These are phyloP conservation scores for Harpagus bidentatus DNA, from an alignment of 2,113 vertebrate genomes.

Conservation along the genomic window DNA sequence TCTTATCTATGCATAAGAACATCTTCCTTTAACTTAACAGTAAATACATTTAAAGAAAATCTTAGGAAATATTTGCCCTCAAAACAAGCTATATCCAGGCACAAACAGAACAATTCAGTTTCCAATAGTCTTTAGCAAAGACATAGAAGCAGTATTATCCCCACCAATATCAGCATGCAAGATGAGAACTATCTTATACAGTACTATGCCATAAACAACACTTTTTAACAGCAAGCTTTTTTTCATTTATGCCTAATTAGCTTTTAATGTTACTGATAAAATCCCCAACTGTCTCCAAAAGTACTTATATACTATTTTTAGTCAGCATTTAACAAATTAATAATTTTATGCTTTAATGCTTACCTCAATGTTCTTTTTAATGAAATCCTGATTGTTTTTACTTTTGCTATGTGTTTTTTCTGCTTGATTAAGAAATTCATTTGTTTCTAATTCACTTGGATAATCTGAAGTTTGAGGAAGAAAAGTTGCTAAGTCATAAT, in stretches of 20 bases:
- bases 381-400: conserved; percentile 80
- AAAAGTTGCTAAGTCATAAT: neutral
- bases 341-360: conserved; percentile 42
- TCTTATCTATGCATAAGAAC: neutral
- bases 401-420: conserved; percentile 25
- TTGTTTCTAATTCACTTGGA: conserved; percentile 53
- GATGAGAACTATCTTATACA: neutral
- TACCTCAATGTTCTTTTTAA: conserved; percentile 93
- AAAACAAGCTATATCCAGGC: neutral
- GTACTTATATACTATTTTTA: neutral
- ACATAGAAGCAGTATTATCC: neutral
- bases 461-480: conserved; percentile 51
- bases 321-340: neutral
- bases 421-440: conserved; percentile 36
- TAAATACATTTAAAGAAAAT: neutral
- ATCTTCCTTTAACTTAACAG: neutral
- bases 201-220: neutral
- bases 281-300: neutral
- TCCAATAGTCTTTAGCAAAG: neutral
- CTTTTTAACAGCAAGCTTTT: neutral
- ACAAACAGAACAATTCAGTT: neutral
- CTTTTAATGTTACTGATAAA: neutral
- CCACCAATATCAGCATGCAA: neutral
- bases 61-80: neutral
- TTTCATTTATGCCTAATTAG: neutral